Evolutionary conservation across 1,140 invertebrate species (phyloP), one percentile per base, ranked within the genome.

Genomic region (Caenorhabditis brenneri): DNA sequence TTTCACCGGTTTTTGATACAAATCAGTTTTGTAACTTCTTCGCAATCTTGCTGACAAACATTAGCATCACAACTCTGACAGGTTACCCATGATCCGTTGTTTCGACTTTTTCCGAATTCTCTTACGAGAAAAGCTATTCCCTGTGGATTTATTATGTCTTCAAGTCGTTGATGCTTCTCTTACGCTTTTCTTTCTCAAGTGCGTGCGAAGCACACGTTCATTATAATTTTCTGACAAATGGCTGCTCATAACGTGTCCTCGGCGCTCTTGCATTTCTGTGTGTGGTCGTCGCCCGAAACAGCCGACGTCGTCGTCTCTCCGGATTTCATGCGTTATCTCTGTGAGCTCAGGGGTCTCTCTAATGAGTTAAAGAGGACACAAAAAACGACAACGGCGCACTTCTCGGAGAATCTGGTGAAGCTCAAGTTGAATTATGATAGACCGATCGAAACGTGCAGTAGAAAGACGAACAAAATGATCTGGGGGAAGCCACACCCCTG

Each of bases 181-280:
- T 42, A n/a, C 22, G n/a, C 22, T 51, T n/a, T 36, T 36, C 36
- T 10, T 24, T 29, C 65, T 74, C 36, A 74, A 74, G 65, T 39
- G 60, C 60, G 60, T 65, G 60, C 33, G 65, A 74, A 74, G 65
- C 65, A 22, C 65, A 42, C 65, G 65, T 74, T 74, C 65, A 74
- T 74, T 74, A 74, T 74, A 74, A 74, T 74, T 74, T 74, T 74
- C 65, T 74, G 65, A 74, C 65, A 74, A 74, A 74, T 74, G 65
- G 65, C 65, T 74, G 65, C 65, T 74, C 65, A 74, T 74, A 74
- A 74, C 10, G 65, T 74, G 65, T 74, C 65, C 36, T 74, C 65
- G 65, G 65, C 65, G 36, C 65, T 33, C 58, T 65, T 29, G 53
- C 15, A 12, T 36, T 33, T 16, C 3, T 36, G 58, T 74, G 33